phyloP scores from a whole-genome alignment of 2,113 vertebrate genomes.

The Balaenoptera acutorostrata region DNA sequence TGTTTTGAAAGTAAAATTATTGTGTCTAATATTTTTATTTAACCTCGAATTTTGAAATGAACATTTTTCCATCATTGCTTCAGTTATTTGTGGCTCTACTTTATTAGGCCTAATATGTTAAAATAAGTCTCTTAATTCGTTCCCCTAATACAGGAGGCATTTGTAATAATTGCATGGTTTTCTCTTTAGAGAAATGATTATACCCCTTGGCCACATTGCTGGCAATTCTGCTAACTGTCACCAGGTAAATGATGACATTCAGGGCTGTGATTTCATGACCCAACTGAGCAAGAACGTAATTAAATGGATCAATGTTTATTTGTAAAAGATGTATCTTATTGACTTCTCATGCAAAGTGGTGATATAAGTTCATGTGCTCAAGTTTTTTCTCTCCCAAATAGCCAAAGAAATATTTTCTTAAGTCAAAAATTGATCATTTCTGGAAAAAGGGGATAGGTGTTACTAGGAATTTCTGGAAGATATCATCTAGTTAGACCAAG shows the following conservation, averaged over 20 bases:
- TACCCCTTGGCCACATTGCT: neutral
- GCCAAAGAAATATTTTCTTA: neutral
- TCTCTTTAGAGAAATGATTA: constrained; percentile 3
- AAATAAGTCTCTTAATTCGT: constrained; percentile 9
- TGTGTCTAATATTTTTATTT: neutral
- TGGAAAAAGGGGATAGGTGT: neutral
- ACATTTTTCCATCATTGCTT: neutral
- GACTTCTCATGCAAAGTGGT: neutral
- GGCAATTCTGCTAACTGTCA: neutral
- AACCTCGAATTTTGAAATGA: neutral
- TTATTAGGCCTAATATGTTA: neutral
- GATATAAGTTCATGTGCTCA: neutral
- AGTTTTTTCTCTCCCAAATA: neutral
- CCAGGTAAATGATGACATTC: neutral
- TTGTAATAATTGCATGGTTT: neutral
- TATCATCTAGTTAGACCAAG: neutral
- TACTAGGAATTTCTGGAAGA: neutral
- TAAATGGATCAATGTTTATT: constrained; percentile 30
- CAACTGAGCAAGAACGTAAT: neutral
- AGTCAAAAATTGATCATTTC: neutral
- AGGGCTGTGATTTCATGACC: neutral
- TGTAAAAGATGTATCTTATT: constrained; percentile 2
- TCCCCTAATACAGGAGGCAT: neutral
- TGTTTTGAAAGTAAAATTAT: constrained; percentile 20
- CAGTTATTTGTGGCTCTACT: neutral